A percentile compares a stretch with the other conserved stretches of the same genome.
Evolutionary conservation across 2,113 vertebrate species (phyloP).

Genomic region (Prochilodus magdalenae): DNA sequence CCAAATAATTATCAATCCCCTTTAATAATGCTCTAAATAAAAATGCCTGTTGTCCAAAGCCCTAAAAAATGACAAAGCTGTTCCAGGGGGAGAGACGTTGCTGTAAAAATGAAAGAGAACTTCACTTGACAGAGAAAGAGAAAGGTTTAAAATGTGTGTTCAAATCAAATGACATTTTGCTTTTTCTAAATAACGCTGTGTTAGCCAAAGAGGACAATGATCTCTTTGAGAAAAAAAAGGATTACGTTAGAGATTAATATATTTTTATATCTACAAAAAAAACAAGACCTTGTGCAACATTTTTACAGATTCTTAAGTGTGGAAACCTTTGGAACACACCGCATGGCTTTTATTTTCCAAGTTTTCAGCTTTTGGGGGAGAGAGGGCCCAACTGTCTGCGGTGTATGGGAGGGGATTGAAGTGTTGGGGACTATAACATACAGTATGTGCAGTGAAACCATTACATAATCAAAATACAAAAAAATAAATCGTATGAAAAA

Average conservation of each 20-base stretch:
- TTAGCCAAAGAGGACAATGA: constrained; percentile 84
- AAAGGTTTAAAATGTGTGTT: constrained; percentile 75
- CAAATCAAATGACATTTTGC: constrained; percentile 76
- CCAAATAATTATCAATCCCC: constrained; percentile 46
- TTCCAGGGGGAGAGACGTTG: constrained; percentile 68
- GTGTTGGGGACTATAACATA: constrained; percentile 72
- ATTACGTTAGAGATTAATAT: constrained; percentile 87
- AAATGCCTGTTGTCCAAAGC: constrained; percentile 60
- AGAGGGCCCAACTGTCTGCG: constrained; percentile 71
- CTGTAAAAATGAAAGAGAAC: constrained; percentile 73
- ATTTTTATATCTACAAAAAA: constrained; percentile 87
- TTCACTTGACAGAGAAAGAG: constrained; percentile 74
- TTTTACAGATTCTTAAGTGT: constrained; percentile 89
- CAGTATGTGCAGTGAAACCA: constrained; percentile 68
- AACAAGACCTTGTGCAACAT: constrained; percentile 86
- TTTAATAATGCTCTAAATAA: constrained; percentile 61
- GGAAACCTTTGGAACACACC: constrained; percentile 80
- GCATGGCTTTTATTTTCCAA: constrained; percentile 80
- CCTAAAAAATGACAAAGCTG: constrained; percentile 51
- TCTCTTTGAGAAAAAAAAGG: constrained; percentile 80
- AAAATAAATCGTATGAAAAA: constrained; percentile 41
- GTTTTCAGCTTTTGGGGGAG: constrained; percentile 75
- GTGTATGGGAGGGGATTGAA: constrained; percentile 74
- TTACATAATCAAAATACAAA: constrained; percentile 59
- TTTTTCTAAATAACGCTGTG: constrained; percentile 84